Conservation (phyloP, 35 echinoderm and acorn worm genomes). For the Diadema setosum region DNA sequence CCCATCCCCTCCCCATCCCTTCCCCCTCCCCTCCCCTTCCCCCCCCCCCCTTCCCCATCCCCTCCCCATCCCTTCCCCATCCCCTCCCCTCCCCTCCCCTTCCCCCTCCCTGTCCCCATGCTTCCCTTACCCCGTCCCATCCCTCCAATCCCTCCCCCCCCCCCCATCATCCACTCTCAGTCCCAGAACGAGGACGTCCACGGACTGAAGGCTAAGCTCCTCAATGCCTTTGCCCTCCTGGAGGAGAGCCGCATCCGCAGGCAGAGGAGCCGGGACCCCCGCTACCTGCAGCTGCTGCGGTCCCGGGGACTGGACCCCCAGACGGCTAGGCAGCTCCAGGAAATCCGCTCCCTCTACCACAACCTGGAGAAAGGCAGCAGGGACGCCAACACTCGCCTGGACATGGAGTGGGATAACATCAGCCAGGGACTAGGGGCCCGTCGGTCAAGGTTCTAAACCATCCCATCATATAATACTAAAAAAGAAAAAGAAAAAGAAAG, state of each 20-base stretch:
- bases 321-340: slow-evolving; percentile 55
- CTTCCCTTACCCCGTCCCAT: no score
- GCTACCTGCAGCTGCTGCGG: slow-evolving; percentile 71
- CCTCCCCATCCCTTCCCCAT: no score
- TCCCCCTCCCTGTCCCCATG: no score
- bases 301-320: slow-evolving; percentile 82
- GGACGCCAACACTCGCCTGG: slow-evolving; percentile 78
- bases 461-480: no score
- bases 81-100: no score
- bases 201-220: slow-evolving; percentile 58
- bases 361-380: slow-evolving; percentile 62
- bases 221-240: slow-evolving; percentile 62
- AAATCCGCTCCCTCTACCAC: slow-evolving; percentile 65
- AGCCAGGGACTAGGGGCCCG: not conserved
- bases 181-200: slow-evolving; percentile 92
- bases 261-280: slow-evolving; percentile 77
- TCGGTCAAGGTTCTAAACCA: slow-evolving; percentile 11
- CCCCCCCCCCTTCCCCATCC: no score
- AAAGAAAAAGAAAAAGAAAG: no score
- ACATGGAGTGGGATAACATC: slow-evolving; percentile 86
- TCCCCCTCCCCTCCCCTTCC: no score
- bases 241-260: slow-evolving; percentile 72
- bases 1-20: no score
- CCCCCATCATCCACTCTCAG: slow-evolving; percentile 24
- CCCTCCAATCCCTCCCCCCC: no score